A percentile compares a stretch with the other conserved stretches of the same genome.
These are phyloP conservation scores for Patella pellucida DNA, from an alignment of 2,888 invertebrate species.

Conservation along the genomic window DNA sequence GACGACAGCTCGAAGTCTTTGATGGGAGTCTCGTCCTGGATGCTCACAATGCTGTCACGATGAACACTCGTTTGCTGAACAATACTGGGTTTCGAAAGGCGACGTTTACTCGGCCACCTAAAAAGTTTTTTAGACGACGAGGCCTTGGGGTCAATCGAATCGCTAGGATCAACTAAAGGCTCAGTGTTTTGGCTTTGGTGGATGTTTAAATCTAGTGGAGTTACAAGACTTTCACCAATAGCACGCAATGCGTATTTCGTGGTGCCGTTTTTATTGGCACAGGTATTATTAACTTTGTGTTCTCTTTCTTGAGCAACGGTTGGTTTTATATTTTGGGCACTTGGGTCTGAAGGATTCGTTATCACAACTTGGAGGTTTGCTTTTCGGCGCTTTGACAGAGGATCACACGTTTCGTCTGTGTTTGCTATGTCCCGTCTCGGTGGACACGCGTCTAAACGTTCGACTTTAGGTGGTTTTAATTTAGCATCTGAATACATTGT, in stretches of 20 bases:
- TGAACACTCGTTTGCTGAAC: constrained; percentile 47
- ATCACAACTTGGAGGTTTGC: constrained; percentile 48
- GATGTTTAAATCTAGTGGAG: constrained; percentile 61
- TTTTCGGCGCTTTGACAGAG: constrained; percentile 34
- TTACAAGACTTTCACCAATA: constrained; percentile 67
- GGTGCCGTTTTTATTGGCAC: constrained; percentile 49
- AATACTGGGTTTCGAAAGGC: constrained; percentile 66
- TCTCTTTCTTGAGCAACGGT: background rate
- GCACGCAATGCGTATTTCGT: constrained; percentile 61
- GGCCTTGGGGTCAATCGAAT: constrained; percentile 23
- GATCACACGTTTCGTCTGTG: constrained; percentile 26
- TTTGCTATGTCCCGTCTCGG: constrained; percentile 38
- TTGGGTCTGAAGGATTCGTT: constrained; percentile 32
- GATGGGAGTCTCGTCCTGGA: constrained; percentile 32
- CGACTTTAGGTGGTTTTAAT: constrained; percentile 51
- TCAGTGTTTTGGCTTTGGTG: constrained; percentile 30
- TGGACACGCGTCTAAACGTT: constrained; percentile 56
- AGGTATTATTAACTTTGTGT: constrained; percentile 11
- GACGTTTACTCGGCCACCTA: constrained; percentile 69
- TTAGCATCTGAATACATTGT: constrained; percentile 48
- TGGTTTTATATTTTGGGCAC: background rate
- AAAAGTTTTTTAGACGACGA: constrained; percentile 54
- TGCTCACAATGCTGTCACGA: constrained; percentile 42
- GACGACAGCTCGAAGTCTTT: constrained; percentile 36
- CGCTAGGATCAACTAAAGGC: constrained; percentile 15